phyloP scores from a whole-genome alignment of 1,140 invertebrate species.

The Samia ricini region DNA sequence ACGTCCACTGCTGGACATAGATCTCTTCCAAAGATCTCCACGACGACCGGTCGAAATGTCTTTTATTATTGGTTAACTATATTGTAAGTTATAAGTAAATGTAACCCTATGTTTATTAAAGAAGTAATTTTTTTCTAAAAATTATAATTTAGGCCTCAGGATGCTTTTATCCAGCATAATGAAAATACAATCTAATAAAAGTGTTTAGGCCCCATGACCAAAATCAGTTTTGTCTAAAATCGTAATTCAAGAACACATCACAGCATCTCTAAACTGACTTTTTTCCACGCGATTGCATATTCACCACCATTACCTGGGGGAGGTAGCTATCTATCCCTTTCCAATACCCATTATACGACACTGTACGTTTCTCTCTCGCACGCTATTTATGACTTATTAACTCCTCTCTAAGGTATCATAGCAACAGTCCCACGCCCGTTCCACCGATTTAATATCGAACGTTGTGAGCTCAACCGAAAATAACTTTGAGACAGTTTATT shows the following conservation, averaged over 20 bases:
- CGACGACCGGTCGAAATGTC: no score
- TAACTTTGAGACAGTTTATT: constrained; percentile 65
- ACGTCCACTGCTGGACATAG: no score
- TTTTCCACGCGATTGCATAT: constrained; percentile 71
- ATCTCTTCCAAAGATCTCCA: no score
- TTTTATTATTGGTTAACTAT: no score
- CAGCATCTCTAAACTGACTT: constrained; percentile 56
- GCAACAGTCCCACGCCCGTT: constrained; percentile 60
- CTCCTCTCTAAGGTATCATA: constrained; percentile 73
- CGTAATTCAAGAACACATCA: constrained; percentile 54
- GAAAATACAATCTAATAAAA: no score
- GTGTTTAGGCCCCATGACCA: background rate
- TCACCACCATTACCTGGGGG: constrained; percentile 62
- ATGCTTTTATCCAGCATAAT: no score
- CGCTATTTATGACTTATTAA: constrained; percentile 75
- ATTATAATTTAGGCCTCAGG: no score
- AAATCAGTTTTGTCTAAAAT: constrained; percentile 32
- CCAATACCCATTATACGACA: constrained; percentile 21
- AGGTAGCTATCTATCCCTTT: constrained; percentile 41
- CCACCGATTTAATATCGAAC: constrained; percentile 72
- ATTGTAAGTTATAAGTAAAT: no score
- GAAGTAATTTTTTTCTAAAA: no score
- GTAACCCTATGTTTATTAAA: no score
- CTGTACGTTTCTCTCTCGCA: constrained; percentile 36
- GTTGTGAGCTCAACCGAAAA: constrained; percentile 67